Evolutionary conservation across 2,113 vertebrate species (phyloP).

Genomic region (Myocastor coypus): DNA sequence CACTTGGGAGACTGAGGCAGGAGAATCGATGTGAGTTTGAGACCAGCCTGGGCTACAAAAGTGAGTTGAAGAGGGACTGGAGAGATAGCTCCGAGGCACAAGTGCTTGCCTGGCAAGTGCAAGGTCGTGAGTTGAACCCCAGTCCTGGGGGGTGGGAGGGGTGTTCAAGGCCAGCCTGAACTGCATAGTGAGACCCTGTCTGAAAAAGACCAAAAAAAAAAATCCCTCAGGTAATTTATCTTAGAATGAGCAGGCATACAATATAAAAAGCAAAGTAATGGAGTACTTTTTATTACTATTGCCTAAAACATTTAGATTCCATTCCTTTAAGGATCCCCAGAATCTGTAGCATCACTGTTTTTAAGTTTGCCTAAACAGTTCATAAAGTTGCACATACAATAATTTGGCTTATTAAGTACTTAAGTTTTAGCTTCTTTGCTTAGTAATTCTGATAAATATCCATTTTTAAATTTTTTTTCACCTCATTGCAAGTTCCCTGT

Average conservation of each 20-base stretch:
- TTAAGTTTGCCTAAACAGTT: neutral
- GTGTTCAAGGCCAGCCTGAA: too few relatives aligned
- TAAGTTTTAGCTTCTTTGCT: neutral
- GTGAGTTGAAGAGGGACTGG: too few relatives aligned
- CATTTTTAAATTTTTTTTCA: conserved; percentile 22
- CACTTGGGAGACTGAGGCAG: too few relatives aligned
- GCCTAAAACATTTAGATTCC: neutral
- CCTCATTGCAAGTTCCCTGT: neutral
- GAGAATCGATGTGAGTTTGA: too few relatives aligned
- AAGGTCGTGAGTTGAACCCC: too few relatives aligned
- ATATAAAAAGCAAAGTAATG: neutral
- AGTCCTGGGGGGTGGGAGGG: too few relatives aligned
- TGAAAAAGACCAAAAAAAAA: too few relatives aligned
- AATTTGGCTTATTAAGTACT: neutral
- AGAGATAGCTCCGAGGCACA: too few relatives aligned
- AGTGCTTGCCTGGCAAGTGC: too few relatives aligned
- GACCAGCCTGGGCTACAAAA: too few relatives aligned
- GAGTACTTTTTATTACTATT: neutral
- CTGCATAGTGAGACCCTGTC: too few relatives aligned
- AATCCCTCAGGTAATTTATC: neutral
- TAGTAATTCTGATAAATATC: neutral
- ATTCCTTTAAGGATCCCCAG: neutral
- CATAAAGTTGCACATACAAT: neutral
- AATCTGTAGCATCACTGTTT: neutral
- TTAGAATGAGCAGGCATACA: neutral